A percentile compares a stretch with the other conserved stretches of the same genome.
phyloP scores from a whole-genome alignment of 2,797 vertebrate species.

The Tapera naevia region DNA sequence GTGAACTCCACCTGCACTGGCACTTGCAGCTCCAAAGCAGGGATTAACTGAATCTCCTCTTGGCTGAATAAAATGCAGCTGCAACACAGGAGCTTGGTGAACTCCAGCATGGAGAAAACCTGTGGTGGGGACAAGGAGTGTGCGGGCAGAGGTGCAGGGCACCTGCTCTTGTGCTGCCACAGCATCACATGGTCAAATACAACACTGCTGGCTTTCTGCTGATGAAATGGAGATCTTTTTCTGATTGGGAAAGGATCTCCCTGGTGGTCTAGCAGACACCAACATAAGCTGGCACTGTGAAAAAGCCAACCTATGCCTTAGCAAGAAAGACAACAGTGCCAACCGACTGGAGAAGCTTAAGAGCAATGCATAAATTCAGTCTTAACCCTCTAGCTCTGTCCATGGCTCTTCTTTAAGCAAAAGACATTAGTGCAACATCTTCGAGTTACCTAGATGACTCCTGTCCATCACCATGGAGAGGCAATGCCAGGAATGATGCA shows the following conservation, averaged over 20 bases:
- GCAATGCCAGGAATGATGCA: background rate
- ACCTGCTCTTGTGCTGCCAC: background rate
- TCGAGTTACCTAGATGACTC: background rate
- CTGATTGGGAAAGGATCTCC: background rate
- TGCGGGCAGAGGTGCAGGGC: background rate
- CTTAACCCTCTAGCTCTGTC: background rate
- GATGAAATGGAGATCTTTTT: background rate
- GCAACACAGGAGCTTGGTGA: background rate
- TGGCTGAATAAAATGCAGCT: background rate
- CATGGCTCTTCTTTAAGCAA: background rate
- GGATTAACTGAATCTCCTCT: background rate
- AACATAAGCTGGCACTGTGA: accelerated
- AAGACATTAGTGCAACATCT: background rate
- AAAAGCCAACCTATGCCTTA: background rate
- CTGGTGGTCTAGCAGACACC: background rate
- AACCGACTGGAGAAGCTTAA: background rate
- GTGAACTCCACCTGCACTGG: background rate
- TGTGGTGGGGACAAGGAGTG: accelerated
- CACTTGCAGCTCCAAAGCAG: background rate
- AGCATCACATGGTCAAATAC: background rate
- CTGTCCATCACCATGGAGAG: background rate
- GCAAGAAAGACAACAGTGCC: accelerated
- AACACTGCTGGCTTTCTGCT: background rate
- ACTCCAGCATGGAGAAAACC: background rate
- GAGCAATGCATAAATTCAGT: background rate